Conservation (phyloP, 2,888 invertebrate genomes). For the Phlogophora meticulosa region DNA sequence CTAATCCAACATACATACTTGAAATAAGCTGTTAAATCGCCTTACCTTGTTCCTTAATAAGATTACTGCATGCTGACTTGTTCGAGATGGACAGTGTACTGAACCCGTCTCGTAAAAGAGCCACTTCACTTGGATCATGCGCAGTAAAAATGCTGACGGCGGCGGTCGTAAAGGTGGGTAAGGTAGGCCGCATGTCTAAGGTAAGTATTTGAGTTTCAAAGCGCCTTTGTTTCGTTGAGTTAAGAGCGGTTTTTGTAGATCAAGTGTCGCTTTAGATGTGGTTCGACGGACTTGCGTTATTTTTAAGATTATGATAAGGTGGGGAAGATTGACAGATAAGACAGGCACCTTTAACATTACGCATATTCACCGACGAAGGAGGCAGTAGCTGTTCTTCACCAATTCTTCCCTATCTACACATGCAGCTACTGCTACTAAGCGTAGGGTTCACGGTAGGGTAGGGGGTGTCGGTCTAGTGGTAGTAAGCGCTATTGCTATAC, state of each 20-base stretch:
- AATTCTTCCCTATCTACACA: not conserved
- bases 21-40: slow-evolving; percentile 40
- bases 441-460: too few relatives aligned
- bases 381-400: too few relatives aligned
- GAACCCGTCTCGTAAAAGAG: slow-evolving; percentile 67
- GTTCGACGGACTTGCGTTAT: not conserved
- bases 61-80: slow-evolving; percentile 74
- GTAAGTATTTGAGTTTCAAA: not conserved
- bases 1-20: slow-evolving; percentile 50
- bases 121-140: slow-evolving; percentile 80
- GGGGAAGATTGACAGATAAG: slow-evolving; percentile 3
- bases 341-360: not conserved
- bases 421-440: too few relatives aligned
- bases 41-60: slow-evolving; percentile 72
- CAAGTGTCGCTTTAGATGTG: not conserved
- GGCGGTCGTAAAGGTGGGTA: slow-evolving; percentile 4
- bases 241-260: slow-evolving; percentile 14
- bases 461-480: too few relatives aligned
- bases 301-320: not conserved
- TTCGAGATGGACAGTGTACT: slow-evolving; percentile 61
- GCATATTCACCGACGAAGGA: not conserved
- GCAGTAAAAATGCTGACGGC: slow-evolving; percentile 72
- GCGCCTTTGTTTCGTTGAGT: not conserved
- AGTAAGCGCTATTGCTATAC: too few relatives aligned
- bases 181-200: not conserved